phyloP scores from a whole-genome alignment of 2,888 invertebrate genomes.

The Scaptomyza polygonia region DNA sequence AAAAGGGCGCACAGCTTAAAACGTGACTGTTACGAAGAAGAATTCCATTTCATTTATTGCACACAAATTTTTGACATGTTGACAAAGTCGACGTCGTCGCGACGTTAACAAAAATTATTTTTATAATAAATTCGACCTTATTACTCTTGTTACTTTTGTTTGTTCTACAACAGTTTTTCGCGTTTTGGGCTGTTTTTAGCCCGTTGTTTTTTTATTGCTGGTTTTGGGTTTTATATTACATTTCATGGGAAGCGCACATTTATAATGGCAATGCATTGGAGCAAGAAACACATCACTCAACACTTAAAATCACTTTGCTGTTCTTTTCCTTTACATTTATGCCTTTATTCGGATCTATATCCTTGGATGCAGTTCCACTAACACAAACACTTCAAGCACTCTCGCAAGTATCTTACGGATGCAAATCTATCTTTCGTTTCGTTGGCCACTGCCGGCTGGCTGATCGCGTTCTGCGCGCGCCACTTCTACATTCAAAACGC shows the following conservation, averaged over 20 bases:
- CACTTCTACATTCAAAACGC: constrained; percentile 55
- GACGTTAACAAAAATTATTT: constrained; percentile 77
- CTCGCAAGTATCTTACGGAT: constrained; percentile 25
- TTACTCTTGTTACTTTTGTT: constrained; percentile 79
- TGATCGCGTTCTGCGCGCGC: constrained; percentile 55
- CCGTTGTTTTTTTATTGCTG: neutral
- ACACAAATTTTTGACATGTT: constrained; percentile 59
- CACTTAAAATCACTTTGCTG: constrained; percentile 19
- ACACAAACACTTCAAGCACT: neutral
- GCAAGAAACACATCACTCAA: constrained; percentile 17
- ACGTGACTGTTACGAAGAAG: constrained; percentile 77
- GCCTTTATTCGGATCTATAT: constrained; percentile 13
- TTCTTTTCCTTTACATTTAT: constrained; percentile 15
- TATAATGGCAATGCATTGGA: constrained; percentile 3
- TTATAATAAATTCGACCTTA: constrained; percentile 80
- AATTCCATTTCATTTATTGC: constrained; percentile 75
- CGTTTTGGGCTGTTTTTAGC: constrained; percentile 5
- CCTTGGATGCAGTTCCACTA: constrained; percentile 3
- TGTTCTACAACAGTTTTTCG: constrained; percentile 60
- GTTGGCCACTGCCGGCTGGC: constrained; percentile 51
- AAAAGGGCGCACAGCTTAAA: constrained; percentile 71
- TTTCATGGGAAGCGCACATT: constrained; percentile 24
- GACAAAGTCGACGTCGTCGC: constrained; percentile 46
- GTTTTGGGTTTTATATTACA: constrained; percentile 41
- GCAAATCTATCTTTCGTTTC: constrained; percentile 34